Percentiles rank a stretch among this genome's conserved stretches.
phyloP scores from a whole-genome alignment of 92 coral and sea anemone genomes.

The Montipora capitata region DNA sequence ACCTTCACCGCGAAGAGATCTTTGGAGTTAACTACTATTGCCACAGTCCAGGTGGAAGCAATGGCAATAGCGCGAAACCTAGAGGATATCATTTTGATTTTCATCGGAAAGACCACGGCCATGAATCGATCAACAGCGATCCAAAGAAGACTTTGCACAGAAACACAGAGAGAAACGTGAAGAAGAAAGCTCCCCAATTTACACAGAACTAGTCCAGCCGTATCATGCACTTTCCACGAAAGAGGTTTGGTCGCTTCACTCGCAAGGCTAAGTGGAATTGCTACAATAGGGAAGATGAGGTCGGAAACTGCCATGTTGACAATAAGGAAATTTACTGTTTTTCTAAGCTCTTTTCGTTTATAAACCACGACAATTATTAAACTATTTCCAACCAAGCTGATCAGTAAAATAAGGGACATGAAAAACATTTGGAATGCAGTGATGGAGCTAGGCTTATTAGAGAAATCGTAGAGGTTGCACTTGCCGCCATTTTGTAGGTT shows the following conservation, averaged over 20 bases:
- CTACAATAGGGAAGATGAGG: background rate
- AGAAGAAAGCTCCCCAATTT: background rate
- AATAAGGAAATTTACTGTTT: background rate
- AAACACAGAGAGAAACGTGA: background rate
- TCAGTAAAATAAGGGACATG: background rate
- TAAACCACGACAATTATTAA: background rate
- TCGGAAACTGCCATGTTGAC: constrained; percentile 27
- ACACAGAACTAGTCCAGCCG: background rate
- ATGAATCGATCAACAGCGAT: constrained; percentile 10
- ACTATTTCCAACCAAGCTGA: constrained; percentile 3
- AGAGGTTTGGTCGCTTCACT: background rate
- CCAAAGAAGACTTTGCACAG: background rate
- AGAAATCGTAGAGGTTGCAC: no score
- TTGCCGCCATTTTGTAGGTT: no score
- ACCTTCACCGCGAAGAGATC: background rate
- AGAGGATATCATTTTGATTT: background rate
- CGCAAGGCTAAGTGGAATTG: background rate
- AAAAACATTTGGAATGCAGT: background rate
- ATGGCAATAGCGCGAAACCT: background rate
- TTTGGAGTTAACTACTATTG: background rate
- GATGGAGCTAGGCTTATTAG: background rate
- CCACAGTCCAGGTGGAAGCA: constrained; percentile 9
- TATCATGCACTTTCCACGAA: background rate
- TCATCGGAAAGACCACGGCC: constrained; percentile 2
- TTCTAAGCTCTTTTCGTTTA: background rate